phyloP scores from a whole-genome alignment of 2,888 invertebrate species.

The Crematogaster levior region DNA sequence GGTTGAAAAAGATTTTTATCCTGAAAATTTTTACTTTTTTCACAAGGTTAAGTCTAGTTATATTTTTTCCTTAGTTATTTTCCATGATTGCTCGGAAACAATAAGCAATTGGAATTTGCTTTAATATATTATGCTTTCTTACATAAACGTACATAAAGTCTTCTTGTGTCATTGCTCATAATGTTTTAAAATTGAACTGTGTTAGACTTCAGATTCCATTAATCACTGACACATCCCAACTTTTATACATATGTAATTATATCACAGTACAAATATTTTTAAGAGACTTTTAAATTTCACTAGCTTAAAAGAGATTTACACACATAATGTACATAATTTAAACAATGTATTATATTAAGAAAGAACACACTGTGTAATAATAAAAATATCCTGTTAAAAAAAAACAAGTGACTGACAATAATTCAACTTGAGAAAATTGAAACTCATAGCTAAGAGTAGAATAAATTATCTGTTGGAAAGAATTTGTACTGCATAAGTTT shows the following conservation, averaged over 20 bases:
- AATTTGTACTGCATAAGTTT: background rate
- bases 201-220: background rate
- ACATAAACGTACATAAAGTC: background rate
- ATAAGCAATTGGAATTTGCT: background rate
- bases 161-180: background rate
- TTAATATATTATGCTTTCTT: background rate
- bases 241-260: background rate
- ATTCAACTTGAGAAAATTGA: slow-evolving; percentile 1
- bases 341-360: too few relatives aligned
- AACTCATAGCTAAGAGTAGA: background rate
- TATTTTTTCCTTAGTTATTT: background rate
- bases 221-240: background rate
- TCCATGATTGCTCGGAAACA: background rate
- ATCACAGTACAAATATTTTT: background rate
- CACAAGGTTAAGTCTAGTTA: background rate
- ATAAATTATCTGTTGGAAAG: background rate
- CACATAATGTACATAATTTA: background rate
- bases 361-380: background rate
- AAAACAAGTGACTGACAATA: background rate
- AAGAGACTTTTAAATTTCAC: background rate
- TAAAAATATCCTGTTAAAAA: background rate
- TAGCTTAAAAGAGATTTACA: background rate
- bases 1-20: background rate
- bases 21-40: background rate
- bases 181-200: background rate